Base-by-base conservation (phyloP, 2,888 invertebrate genomes). In the Campaea margaritaria region DNA sequence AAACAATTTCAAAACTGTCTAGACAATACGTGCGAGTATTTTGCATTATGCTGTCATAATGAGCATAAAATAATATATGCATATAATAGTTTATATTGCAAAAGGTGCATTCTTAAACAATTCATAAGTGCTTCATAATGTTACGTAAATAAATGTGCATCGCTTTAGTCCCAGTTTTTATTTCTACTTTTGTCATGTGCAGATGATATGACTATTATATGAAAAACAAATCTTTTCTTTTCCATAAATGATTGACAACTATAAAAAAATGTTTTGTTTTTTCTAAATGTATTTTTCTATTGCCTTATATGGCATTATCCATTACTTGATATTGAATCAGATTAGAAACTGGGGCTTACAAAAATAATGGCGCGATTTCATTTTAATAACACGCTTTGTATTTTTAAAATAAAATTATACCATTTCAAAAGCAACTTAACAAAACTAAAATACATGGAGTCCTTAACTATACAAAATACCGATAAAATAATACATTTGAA, bases 381-480 rank as follows among this genome's bases (percentile, higher is more conserved):
- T 34, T 55, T 48, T 28, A 56, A 16, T 12, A 47, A n/a, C 1
- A 38, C n/a, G n/a, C n/a, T n/a, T 12, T 11, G 1, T 16, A 42
- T 41, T 16, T 46, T 28, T 21, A 41, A 34, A 70, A 67, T 69
- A 65, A 72, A 75, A 69, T 70, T 69, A 71, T 68, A 73, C 68
- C 71, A 71, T 66, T 67, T 50, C 12, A 72, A 68, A 70, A 70
- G 78, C 74, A 72, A 75, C 63, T 65, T 51, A 72, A 65, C 71
- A 74, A 69, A 78, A 75, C 70, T 64, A 71, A 75, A 78, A 75
- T 73, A 78, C 73, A 74, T 78, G 74, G 71, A 73, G 12, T 13
- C 70, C 77, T 74, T 74, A 81, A 80, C 78, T 70, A 78, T 75
- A 73, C 74, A 75, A 75, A 73, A 70, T 78, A 79, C 72, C 69